Conservation (phyloP, 2,113 vertebrate genomes). For the Noctilio leporinus region DNA sequence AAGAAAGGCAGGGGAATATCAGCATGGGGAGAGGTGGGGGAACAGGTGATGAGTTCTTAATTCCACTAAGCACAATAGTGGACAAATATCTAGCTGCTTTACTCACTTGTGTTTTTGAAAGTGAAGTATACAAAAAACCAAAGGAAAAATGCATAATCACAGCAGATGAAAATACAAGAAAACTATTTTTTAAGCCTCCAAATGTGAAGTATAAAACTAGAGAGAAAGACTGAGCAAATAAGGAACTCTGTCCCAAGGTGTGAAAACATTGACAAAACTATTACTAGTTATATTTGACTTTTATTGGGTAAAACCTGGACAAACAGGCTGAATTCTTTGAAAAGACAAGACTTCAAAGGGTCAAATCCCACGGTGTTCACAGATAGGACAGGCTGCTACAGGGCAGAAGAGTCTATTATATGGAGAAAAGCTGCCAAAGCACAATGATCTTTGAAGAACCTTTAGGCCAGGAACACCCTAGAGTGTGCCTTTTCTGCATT, state of each 20-base stretch:
- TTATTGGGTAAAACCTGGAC: slow-evolving; percentile 45
- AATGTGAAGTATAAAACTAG: not conserved
- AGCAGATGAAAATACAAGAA: not conserved
- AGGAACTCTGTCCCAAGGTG: not conserved
- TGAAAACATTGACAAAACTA: slow-evolving; percentile 46
- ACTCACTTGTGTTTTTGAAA: not conserved
- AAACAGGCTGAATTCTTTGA: slow-evolving; percentile 25
- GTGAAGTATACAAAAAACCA: not conserved
- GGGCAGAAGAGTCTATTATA: slow-evolving; percentile 19
- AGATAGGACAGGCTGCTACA: not conserved
- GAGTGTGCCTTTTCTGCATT: too few relatives aligned
- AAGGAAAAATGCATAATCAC: not conserved
- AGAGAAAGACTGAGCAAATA: slow-evolving; percentile 22
- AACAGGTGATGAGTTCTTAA: not conserved
- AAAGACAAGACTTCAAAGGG: slow-evolving; percentile 57
- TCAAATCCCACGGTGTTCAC: slow-evolving; percentile 31
- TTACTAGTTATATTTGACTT: slow-evolving; percentile 22
- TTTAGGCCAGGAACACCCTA: not conserved
- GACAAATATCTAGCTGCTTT: not conserved
- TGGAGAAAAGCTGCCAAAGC: slow-evolving; percentile 17
- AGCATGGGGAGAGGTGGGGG: not conserved
- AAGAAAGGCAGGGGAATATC: not conserved
- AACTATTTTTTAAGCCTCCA: not conserved
- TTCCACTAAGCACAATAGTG: not conserved
- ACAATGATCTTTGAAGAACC: slow-evolving; percentile 43